phyloP scores from a whole-genome alignment of 35 echinoderm and acorn worm species.

The Strongylocentrotus purpuratus region DNA sequence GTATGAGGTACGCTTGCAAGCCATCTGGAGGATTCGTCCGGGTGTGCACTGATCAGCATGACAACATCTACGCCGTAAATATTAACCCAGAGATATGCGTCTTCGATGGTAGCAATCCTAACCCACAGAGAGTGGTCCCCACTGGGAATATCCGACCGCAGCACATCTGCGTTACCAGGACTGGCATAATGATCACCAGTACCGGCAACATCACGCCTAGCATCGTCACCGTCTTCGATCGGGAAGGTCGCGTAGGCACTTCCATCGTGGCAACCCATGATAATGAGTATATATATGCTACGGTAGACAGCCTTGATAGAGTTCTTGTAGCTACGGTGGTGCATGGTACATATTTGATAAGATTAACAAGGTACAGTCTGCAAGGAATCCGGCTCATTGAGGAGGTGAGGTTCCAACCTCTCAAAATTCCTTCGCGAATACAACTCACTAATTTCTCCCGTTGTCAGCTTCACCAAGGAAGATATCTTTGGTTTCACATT shows the following conservation, averaged over 20 bases:
- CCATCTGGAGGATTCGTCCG: neutral
- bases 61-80: neutral
- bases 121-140: neutral
- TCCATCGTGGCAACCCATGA: neutral
- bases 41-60: neutral
- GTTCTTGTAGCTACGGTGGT: neutral
- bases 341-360: neutral
- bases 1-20: neutral
- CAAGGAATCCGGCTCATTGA: neutral
- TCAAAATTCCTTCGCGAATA: neutral
- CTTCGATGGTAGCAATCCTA: neutral
- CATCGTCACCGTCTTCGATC: neutral
- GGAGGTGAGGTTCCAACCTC: neutral
- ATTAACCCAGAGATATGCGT: neutral
- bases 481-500: neutral
- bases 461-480: no score
- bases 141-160: neutral
- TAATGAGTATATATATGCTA: neutral
- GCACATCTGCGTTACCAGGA: neutral
- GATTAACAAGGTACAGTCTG: neutral
- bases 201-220: neutral
- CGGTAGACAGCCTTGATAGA: neutral
- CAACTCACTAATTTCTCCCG: neutral
- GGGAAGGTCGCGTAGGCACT: neutral
- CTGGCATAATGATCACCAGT: slow-evolving; percentile 3